phyloP scores from a whole-genome alignment of 2,113 vertebrate species.

The Sinocyclocheilus anophthalmus region DNA sequence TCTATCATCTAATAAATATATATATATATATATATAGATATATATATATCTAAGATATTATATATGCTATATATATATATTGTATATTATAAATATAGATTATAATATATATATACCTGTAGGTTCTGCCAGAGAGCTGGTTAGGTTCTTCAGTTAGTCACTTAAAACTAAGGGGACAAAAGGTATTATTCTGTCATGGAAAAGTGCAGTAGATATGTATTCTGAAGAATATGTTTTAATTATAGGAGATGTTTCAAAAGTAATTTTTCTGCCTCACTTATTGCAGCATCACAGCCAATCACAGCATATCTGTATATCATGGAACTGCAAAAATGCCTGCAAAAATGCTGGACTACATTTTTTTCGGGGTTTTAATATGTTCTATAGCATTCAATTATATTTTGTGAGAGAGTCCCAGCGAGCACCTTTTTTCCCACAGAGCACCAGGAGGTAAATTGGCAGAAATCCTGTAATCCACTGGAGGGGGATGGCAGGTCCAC shows the following conservation, averaged over 20 bases:
- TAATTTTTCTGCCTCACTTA: neutral
- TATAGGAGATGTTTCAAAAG: no score
- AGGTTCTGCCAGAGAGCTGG: no score
- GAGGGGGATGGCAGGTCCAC: constrained; percentile 70
- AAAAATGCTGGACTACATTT: no score
- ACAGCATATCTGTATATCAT: neutral
- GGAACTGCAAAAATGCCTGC: no score
- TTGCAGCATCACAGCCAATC: neutral
- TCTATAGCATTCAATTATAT: neutral
- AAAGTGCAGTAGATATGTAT: neutral
- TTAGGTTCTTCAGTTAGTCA: no score
- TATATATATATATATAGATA: no score
- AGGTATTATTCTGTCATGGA: neutral
- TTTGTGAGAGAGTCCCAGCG: constrained; percentile 1
- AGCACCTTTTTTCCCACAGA: constrained; percentile 73
- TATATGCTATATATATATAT: no score
- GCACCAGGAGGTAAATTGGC: constrained; percentile 72
- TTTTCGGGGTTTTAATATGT: neutral
- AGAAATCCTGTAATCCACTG: constrained; percentile 72
- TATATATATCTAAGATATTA: no score
- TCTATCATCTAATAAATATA: no score
- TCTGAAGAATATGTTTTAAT: neutral
- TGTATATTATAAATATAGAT: no score
- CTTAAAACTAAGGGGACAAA: neutral
- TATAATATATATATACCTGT: no score